Conservation (phyloP, 2,888 invertebrate genomes). For the Ommatoiulus sabulosus region DNA sequence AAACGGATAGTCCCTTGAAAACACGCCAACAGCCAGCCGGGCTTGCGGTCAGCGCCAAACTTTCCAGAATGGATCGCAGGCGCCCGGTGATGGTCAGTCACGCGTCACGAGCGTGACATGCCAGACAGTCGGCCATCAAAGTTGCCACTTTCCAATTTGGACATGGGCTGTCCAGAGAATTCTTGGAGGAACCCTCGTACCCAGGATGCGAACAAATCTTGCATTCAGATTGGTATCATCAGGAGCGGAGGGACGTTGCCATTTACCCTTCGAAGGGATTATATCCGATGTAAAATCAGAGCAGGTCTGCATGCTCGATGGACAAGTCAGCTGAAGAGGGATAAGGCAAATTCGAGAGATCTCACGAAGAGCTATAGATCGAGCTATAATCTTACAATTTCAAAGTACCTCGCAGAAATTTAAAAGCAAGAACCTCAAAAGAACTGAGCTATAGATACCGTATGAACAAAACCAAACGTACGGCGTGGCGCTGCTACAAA, state of each 20-base stretch:
- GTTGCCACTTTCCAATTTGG: conserved; percentile 36
- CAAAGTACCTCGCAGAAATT: too few relatives aligned
- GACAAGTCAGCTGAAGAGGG: not conserved
- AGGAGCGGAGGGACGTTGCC: not conserved
- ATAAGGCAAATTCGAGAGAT: not conserved
- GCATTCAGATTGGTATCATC: conserved; percentile 31
- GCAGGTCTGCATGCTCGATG: not conserved
- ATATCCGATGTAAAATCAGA: not conserved
- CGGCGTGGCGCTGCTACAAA: too few relatives aligned
- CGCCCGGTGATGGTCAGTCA: conserved; percentile 28
- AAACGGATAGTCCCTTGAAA: conserved; percentile 3
- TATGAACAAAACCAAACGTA: too few relatives aligned
- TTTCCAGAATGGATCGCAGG: not conserved
- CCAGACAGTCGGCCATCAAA: conserved; percentile 40
- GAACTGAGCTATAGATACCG: too few relatives aligned
- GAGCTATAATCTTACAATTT: too few relatives aligned
- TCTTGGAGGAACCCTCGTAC: not conserved
- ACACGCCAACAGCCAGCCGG: not conserved
- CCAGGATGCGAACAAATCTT: conserved; percentile 8
- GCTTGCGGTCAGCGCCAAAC: not conserved
- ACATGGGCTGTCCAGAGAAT: conserved; percentile 43
- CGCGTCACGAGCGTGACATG: not conserved
- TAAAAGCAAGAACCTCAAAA: too few relatives aligned
- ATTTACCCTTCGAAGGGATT: not conserved
- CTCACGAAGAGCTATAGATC: not conserved